phyloP scores from a whole-genome alignment of 2,797 vertebrate genomes.

The Tapera naevia region DNA sequence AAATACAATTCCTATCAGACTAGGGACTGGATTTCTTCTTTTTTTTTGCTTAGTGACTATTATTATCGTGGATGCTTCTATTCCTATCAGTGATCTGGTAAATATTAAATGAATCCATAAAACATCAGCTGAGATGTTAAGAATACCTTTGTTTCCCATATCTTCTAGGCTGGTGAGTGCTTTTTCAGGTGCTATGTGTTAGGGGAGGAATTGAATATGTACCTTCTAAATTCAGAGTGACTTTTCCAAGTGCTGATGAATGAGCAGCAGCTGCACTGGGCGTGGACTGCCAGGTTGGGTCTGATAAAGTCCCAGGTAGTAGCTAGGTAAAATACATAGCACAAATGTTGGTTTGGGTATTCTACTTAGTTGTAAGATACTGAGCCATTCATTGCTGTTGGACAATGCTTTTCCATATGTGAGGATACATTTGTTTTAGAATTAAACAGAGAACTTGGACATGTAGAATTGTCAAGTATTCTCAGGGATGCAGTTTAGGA shows the following conservation, averaged over 20 bases:
- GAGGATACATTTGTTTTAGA: neutral
- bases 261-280: neutral
- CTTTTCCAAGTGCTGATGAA: neutral
- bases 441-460: neutral
- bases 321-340: neutral
- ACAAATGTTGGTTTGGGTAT: neutral
- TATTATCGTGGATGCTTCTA: neutral
- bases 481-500: neutral
- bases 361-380: neutral
- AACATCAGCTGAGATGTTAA: neutral
- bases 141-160: neutral
- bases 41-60: neutral
- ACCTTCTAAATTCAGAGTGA: fast-evolving
- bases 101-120: neutral
- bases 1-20: neutral
- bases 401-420: neutral
- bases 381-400: neutral
- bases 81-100: neutral
- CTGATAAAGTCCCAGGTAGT: neutral
- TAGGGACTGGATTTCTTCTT: neutral
- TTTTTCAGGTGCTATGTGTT: neutral
- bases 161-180: neutral
- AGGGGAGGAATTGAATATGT: neutral
- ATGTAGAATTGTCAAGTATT: neutral
- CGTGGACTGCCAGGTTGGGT: neutral